Conservation (phyloP, 64 coral and sea anemone species). For the Platygyra sinensis region DNA sequence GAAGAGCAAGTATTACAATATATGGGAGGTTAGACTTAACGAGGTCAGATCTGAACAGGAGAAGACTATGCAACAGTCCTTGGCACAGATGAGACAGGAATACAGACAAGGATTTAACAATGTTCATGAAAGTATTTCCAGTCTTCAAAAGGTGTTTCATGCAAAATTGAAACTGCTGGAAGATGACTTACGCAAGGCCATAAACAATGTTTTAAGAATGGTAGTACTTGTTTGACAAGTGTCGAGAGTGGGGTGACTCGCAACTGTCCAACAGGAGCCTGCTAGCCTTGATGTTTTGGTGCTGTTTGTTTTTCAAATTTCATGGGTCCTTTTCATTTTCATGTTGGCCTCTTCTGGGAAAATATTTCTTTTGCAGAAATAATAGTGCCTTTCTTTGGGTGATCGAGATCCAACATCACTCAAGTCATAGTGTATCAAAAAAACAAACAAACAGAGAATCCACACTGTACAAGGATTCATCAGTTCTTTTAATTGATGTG, state of each 20-base stretch:
- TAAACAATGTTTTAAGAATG: constrained; percentile 94
- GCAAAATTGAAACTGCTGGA: constrained; percentile 85
- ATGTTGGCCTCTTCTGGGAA: no score
- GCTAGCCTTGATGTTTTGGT: no score
- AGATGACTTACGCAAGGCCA: constrained; percentile 85
- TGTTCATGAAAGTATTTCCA: constrained; percentile 87
- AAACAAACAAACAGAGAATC: no score
- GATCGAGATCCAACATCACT: no score
- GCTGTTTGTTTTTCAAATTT: no score
- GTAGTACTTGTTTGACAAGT: constrained; percentile 62
- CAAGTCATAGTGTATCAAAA: no score
- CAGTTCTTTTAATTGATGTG: no score
- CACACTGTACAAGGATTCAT: no score
- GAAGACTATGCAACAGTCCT: constrained; percentile 31
- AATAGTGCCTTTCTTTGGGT: no score
- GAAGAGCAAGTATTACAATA: constrained; percentile 80
- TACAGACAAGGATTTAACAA: constrained; percentile 91
- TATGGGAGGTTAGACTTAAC: constrained; percentile 78
- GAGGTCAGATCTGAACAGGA: constrained; percentile 78
- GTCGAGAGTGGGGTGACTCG: neutral
- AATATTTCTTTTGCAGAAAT: no score
- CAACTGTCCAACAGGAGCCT: no score
- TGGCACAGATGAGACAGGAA: constrained; percentile 57
- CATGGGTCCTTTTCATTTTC: no score
- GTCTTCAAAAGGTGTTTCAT: constrained; percentile 77